Base-by-base conservation (phyloP, 2,113 vertebrate species). In the Oreotrochilus melanogaster region DNA sequence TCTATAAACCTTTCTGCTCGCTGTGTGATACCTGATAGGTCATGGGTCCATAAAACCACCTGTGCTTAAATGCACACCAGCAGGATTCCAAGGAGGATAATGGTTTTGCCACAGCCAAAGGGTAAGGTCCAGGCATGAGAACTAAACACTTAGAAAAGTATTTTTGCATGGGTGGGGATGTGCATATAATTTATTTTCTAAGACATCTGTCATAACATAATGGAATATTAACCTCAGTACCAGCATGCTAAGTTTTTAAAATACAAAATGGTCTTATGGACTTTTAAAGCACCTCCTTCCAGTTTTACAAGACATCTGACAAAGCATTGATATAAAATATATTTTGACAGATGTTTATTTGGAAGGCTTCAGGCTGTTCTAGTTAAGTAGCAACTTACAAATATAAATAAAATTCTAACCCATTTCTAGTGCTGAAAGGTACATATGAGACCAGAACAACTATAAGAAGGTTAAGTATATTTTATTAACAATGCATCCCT, bases 401-500 rank as follows among this genome's bases (percentile, higher is more conserved):
- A 74, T 76, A 67, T 7, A 48, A 89, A 60, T 54, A 67, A 61
- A 86, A 80, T 74, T 64, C 43, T 24, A 92, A 42, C 15, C 7
- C 14, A 24, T n/a, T 89, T 81, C 80, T 87, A 84, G 33, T 25
- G 54, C 66, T 27, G 23, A 69, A 24, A 85, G 31, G 31, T 82
- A 95, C 31, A 91, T 4, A 93, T 21, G 71, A 96, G 82, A 96
- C 70, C 69, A 97, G 25, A 80, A 91, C 91, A 85, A 93, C 37
- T 67, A 19, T 61, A 91, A 93, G 83, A 96, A 97, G 92, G 98
- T 98, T 97, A 97, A 97, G 97, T 98, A 97, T 95, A 96, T 99
- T 99, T 99, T 99, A 99, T 99, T 99, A 99, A 98, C 98, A 99
- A 99, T 93, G 98, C 98, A 99, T 99, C 99, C 99, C 99, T 99